A percentile compares a stretch with the other conserved stretches of the same genome.
phyloP scores from a whole-genome alignment of 2,113 vertebrate genomes.

The Callipepla squamata region DNA sequence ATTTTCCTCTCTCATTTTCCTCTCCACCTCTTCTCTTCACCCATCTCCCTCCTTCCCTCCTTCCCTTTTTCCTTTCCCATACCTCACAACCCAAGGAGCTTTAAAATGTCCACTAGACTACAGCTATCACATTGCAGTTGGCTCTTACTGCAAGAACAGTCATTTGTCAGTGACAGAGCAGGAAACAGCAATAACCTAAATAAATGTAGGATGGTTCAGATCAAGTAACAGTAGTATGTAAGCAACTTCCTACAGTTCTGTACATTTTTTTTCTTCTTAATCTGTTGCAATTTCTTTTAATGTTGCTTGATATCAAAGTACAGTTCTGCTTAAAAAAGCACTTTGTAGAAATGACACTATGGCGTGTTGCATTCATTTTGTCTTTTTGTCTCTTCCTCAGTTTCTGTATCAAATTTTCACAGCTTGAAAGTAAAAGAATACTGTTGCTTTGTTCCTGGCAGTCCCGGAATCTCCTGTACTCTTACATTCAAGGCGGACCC shows the following conservation, averaged over 20 bases:
- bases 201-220: not conserved
- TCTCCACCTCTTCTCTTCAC: not conserved
- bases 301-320: not conserved
- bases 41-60: not conserved
- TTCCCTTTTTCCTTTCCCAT: not conserved
- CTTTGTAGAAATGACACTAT: not conserved
- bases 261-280: not conserved
- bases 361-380: not conserved
- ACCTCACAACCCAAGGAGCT: not conserved
- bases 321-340: not conserved
- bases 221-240: not conserved
- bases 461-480: not conserved
- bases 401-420: not conserved
- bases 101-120: not conserved
- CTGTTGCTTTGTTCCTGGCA: not conserved
- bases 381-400: not conserved
- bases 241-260: not conserved
- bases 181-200: conserved; percentile 16
- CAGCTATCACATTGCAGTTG: not conserved
- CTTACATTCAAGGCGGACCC: not conserved
- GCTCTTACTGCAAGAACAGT: not conserved
- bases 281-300: not conserved
- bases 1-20: conserved; percentile 6
- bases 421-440: not conserved
- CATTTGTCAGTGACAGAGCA: conserved; percentile 12